phyloP scores from a whole-genome alignment of 2,113 vertebrate genomes.

The Deroptyus accipitrinus region DNA sequence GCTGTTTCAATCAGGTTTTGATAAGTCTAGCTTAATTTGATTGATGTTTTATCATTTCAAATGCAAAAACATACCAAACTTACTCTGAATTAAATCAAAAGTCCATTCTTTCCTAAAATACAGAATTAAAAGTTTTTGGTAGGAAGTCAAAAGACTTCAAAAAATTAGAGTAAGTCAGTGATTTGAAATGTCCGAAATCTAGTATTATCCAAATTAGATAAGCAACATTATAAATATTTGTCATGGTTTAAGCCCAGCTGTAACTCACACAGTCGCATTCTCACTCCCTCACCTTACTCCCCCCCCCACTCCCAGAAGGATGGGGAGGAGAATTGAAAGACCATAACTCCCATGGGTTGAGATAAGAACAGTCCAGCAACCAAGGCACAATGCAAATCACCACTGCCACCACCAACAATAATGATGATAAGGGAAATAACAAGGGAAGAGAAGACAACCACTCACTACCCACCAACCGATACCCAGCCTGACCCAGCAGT shows the following conservation, averaged over 20 bases:
- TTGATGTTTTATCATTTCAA: neutral
- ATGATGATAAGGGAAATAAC: no score
- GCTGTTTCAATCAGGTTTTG: neutral
- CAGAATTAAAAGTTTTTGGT: neutral
- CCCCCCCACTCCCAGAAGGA: no score
- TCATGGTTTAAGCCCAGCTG: no score
- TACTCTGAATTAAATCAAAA: neutral
- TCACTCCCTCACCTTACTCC: no score
- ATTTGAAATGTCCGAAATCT: neutral
- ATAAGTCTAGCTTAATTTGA: neutral
- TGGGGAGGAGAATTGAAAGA: no score
- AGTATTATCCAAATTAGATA: neutral
- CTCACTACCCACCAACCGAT: no score
- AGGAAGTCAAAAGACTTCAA: neutral
- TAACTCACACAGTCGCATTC: accelerated
- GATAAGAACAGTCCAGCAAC: no score
- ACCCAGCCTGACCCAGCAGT: no score
- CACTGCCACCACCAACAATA: no score
- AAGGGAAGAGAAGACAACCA: no score
- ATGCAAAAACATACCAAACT: neutral
- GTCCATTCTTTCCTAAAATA: neutral
- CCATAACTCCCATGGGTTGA: no score
- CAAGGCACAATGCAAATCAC: accelerated
- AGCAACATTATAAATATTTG: neutral
- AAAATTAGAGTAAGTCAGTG: neutral